Evolutionary conservation across 2,888 invertebrate genomes (phyloP), one percentile per base, ranked within the genome.

Genomic region (Euplexia lucipara): DNA sequence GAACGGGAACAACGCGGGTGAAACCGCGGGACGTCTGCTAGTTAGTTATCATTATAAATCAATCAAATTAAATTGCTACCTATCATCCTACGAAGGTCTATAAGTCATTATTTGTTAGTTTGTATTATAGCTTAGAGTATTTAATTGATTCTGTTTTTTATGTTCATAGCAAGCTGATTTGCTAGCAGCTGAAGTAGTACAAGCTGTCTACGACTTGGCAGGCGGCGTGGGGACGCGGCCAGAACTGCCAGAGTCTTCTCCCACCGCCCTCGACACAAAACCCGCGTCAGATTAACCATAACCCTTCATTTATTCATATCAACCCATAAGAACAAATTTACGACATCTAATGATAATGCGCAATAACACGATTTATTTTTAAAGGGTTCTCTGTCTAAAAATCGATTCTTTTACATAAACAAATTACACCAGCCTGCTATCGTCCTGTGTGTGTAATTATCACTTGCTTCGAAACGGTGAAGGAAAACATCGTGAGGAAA

Each of bases 211-310:
- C 86, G 96, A 97, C 79, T 85, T 97, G 60, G 98, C 98, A 4
- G 98, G 97, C 3, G 99, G 99, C 3, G 96, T 97, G 10, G 98
- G 98, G 4, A 93, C 96, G 0, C 93, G 96, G 65, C 97, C 97
- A 0, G 86, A 82, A 20, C 34, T 92, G 63, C 89, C 90, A 7
- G 32, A 14, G 62, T 10, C 62, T 22, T 1, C 37, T 18, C 16
- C 67, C n/a, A 9, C 62, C 4, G n/a, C 9, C 7, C 10, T 1
- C 10, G 5, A 37, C 37, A 6, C 12, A 1, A n/a, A 8, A 1
- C 4, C 12, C 8, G 6, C 8, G 4, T 10, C 20, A 14, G 22
- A n/a, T 16, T 54, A 47, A 32, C 7, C 20, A 8, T 32, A 18
- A 10, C 14, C 16, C 9, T 9, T 12, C 35, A 14, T n/a, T 32